These are phyloP conservation scores for Aplocera efformata DNA, from an alignment of 2,888 invertebrate species.

Conservation along the genomic window DNA sequence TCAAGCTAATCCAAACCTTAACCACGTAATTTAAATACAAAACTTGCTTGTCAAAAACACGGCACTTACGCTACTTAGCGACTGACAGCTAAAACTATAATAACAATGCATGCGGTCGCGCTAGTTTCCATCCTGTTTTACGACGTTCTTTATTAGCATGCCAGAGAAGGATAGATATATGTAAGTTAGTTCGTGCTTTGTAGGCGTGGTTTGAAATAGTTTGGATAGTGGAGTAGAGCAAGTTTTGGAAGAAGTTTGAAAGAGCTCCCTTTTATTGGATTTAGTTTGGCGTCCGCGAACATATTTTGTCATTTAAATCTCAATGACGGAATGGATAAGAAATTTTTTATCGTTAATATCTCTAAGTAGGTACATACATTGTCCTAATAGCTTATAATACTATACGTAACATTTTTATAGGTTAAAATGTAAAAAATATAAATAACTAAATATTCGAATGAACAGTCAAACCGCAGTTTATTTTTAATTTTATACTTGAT, in stretches of 20 bases:
- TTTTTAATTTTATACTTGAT: too few relatives aligned
- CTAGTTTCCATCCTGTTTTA: constrained; percentile 54
- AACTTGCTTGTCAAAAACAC: constrained; percentile 1
- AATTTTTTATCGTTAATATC: too few relatives aligned
- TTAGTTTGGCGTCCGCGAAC: constrained; percentile 50
- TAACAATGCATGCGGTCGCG: constrained; percentile 63
- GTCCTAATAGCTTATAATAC: too few relatives aligned
- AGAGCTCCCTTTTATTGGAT: constrained; percentile 74
- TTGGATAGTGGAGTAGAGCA: constrained; percentile 66
- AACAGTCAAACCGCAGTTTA: too few relatives aligned
- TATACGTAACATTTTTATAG: too few relatives aligned
- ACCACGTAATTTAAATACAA: fast-evolving
- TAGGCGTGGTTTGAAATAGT: constrained; percentile 65
- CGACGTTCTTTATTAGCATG: constrained; percentile 30
- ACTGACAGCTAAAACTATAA: constrained; percentile 58
- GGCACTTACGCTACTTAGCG: constrained; percentile 30
- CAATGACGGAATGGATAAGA: constrained; percentile 22
- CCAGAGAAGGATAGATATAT: constrained; percentile 46
- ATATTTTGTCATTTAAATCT: constrained; percentile 53
- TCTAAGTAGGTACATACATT: too few relatives aligned
- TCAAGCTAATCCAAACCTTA: constrained; percentile 24
- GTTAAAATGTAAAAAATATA: too few relatives aligned
- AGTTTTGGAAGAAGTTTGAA: constrained; percentile 75
- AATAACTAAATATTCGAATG: too few relatives aligned
- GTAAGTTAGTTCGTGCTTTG: constrained; percentile 34